phyloP scores from a whole-genome alignment of 1,140 invertebrate species.

The Pissodes strobi region DNA sequence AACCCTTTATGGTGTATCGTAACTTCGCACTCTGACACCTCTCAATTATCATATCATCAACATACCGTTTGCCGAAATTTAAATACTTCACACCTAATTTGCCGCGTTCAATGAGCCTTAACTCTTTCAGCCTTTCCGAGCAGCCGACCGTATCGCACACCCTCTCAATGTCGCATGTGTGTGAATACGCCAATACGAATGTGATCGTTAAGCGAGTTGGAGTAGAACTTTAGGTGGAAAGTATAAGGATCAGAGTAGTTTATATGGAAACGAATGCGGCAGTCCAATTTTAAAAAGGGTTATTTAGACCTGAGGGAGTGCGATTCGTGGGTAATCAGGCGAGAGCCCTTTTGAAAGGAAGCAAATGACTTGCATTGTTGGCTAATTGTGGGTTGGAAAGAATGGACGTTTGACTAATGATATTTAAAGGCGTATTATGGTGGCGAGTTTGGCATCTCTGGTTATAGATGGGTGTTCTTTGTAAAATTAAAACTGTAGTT shows the following conservation, averaged over 20 bases:
- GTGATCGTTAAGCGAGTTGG: not conserved
- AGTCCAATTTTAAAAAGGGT: not conserved
- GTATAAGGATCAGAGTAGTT: no score
- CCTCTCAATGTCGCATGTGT: constrained; percentile 10
- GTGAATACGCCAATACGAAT: not conserved
- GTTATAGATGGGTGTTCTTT: no score
- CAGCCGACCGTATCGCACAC: constrained; percentile 9
- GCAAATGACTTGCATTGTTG: not conserved
- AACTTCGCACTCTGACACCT: not conserved
- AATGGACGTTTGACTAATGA: no score
- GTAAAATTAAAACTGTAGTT: no score
- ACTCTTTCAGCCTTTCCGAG: not conserved
- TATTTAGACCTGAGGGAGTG: not conserved
- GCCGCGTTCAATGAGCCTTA: constrained; percentile 14
- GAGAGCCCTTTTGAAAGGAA: not conserved
- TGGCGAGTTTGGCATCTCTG: no score
- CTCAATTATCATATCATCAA: constrained; percentile 21
- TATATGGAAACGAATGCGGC: not conserved
- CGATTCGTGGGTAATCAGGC: not conserved
- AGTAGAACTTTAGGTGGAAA: no score
- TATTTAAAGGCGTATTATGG: no score
- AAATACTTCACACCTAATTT: constrained; percentile 20
- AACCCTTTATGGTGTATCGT: not conserved
- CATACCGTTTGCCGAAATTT: constrained; percentile 11
- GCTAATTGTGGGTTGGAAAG: no score